Percentiles rank a stretch among this genome's conserved stretches.
phyloP scores from a whole-genome alignment of 2,113 vertebrate genomes.

The Picathartes gymnocephalus region DNA sequence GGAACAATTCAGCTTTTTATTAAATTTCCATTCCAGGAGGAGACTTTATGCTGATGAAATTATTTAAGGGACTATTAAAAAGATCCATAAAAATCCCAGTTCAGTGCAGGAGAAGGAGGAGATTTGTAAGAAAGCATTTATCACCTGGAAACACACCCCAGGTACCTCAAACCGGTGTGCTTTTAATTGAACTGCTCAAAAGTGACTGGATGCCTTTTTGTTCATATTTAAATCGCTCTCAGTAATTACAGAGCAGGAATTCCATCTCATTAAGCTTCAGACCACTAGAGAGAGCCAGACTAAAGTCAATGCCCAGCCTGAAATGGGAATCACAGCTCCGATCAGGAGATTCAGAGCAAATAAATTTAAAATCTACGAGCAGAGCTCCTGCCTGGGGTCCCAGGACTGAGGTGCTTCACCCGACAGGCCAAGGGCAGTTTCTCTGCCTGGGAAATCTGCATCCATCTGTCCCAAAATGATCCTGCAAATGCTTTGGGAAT shows the following conservation, averaged over 20 bases:
- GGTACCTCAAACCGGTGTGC: not conserved
- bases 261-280: not conserved
- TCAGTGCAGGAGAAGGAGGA: not conserved
- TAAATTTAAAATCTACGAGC: not conserved
- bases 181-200: slow-evolving; percentile 7
- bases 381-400: not conserved
- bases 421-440: not conserved
- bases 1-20: slow-evolving; percentile 14
- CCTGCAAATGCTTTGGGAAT: not conserved
- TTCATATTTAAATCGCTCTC: not conserved
- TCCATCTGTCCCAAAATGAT: not conserved
- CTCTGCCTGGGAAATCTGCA: not conserved
- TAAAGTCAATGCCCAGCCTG: not conserved
- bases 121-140: slow-evolving; percentile 2
- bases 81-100: not conserved
- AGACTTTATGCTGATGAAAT: slow-evolving; percentile 1
- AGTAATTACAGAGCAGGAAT: not conserved
- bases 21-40: not conserved
- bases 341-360: not conserved
- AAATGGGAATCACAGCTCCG: not conserved
- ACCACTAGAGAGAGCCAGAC: slow-evolving; percentile 63
- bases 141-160: slow-evolving; percentile 21
- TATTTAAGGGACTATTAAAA: not conserved
- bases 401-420: not conserved
- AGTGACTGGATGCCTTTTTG: not conserved